These are phyloP conservation scores for Gobio occitaniae DNA, from an alignment of 2,797 vertebrate species.

Conservation along the genomic window DNA sequence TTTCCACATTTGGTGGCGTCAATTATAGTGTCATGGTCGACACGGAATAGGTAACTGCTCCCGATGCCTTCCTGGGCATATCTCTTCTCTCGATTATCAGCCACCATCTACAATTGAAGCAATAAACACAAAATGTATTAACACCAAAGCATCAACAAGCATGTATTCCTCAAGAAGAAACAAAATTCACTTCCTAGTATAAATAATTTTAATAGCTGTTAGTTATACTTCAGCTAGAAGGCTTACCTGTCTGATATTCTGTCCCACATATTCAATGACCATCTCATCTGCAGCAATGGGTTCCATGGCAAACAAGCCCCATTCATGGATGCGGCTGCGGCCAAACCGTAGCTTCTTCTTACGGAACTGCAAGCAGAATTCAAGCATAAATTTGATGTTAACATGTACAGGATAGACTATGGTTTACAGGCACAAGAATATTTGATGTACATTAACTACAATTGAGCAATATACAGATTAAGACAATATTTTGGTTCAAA, in stretches of 20 bases:
- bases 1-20: conserved; percentile 94
- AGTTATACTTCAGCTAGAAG: not conserved
- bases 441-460: not conserved
- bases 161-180: not conserved
- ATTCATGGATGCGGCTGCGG: conserved; percentile 93
- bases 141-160: not conserved
- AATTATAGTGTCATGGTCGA: conserved; percentile 95
- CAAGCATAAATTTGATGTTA: not conserved
- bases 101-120: conserved; percentile 83
- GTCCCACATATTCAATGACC: conserved; percentile 95
- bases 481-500: not conserved
- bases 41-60: conserved; percentile 94
- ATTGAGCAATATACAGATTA: not conserved
- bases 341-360: conserved; percentile 93
- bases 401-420: not conserved
- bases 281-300: conserved; percentile 94
- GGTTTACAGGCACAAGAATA: not conserved
- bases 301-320: conserved; percentile 95
- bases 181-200: not conserved
- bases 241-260: conserved; percentile 91
- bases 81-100: conserved; percentile 93
- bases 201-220: not conserved
- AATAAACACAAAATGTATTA: conserved; percentile 11
- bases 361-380: conserved; percentile 80
- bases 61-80: conserved; percentile 92